Base-by-base conservation (phyloP, 1,140 invertebrate genomes). In the Drosophila paulistorum region DNA sequence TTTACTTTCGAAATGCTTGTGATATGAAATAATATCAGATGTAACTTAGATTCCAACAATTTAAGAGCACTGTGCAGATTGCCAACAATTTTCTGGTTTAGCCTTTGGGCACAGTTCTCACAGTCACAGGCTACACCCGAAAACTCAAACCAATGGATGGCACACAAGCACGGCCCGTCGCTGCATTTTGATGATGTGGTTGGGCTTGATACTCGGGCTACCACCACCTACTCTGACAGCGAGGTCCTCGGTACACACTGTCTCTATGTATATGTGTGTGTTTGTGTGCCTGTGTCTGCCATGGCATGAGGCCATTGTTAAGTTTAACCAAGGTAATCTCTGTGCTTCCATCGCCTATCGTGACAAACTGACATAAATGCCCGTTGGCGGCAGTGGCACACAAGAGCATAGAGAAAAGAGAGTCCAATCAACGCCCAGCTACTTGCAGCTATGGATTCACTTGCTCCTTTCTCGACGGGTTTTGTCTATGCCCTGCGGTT, bases 271-370 rank as follows among this genome's bases (percentile, higher is more conserved):
- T 48, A 7, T 67, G 17, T 62, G 45, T 23, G 37, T 61, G 42
- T 66, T 20, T 45, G 42, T 48, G 72, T 60, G 62, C 61, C 68
- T 66, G 79, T 82, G 83, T 73, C 68, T 77, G 83, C 71, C 78
- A 66, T 87, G 74, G 74, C 74, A 78, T 69, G 65, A 77, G 76
- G 80, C 83, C 80, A 80, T 87, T 87, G 84, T 89, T 89, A 89
- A 89, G 84, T 89, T 86, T 89, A 89, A 89, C 84, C 84, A 89
- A 89, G 84, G 84, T 89, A 89, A 89, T 89, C 84, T 89, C 84
- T 89, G 71, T 83, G 84, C 84, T 89, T 84, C 84, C 77, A 89
- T 89, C 84, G 84, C 84, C 84, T 89, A 84, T 89, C 84, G 84
- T 89, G 84, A 89, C 84, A 89, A 89, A 89, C 84, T 89, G 84